Base-by-base conservation (phyloP, 64 coral and sea anemone genomes). In the Stichodactyla helianthus region DNA sequence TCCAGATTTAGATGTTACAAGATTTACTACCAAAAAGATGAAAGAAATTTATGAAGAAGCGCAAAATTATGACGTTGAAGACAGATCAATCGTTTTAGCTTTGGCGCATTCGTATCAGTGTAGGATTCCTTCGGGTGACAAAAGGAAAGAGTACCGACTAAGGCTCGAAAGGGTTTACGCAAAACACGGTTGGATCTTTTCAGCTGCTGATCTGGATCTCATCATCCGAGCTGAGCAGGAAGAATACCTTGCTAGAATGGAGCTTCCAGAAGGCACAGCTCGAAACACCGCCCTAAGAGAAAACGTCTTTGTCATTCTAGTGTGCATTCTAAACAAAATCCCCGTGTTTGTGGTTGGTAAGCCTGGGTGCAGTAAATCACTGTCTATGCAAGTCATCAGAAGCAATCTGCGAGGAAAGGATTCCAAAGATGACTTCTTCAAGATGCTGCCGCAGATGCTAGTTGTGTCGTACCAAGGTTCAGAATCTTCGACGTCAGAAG, bases 271-370 rank as follows among this genome's bases (percentile, higher is more conserved):
- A 0, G 92, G 92, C 13, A 93, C 92, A n/a, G 92, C 92, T 8
- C 80, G 79, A 84, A 93, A 93, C 54, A 87, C 92, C 52, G 92
- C 92, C 14, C 79, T 93, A 77, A 82, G 92, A 20, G 92, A 93
- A 25, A 93, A 93, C 56, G 92, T 93, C 14, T 93, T 93, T 77
- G 92, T 93, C 22, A 93, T 93, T 27, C 53, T 93, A 13, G 92
- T 93, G 53, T 89, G 88, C 52, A 93, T 93, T 18, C 65, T 93
- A 15, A 93, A 93, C 63, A 82, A 54, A 15, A 89, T 93, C 51
- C 92, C 92, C 18, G 92, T 93, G 25, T 93, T 93, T 78, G 92
- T 93, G n/a, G 92, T 93, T 56, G 92, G 92, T 7, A 93, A 93
- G 54, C 92, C 92, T 52, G 92, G 92, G 28, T 93, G 92, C 50